Percentiles rank a stretch among this genome's conserved stretches.
Evolutionary conservation across 2,888 invertebrate genomes (phyloP).

Genomic region (Drosophila emarginata): DNA sequence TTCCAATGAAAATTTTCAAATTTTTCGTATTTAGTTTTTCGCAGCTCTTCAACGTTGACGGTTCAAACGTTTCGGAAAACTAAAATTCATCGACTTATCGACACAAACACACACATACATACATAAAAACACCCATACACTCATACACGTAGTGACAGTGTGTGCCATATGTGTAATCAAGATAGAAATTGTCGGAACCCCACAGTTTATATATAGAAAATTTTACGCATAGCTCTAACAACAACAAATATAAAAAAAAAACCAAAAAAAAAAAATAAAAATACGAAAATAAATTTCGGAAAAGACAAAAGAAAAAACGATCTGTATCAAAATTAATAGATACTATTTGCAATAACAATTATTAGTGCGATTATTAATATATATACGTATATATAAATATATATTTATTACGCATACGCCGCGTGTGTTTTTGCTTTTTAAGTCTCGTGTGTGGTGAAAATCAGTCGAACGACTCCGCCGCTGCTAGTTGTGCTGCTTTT

Average conservation of each 20-base stretch:
- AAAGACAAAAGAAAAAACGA: constrained; percentile 37
- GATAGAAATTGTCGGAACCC: constrained; percentile 49
- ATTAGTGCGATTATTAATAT: constrained; percentile 27
- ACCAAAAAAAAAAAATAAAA: constrained; percentile 63
- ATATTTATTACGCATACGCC: constrained; percentile 60
- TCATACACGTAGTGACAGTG: constrained; percentile 42
- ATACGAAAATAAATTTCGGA: constrained; percentile 54
- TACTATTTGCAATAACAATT: constrained; percentile 24
- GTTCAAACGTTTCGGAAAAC: constrained; percentile 54
- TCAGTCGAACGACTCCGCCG: constrained; percentile 24
- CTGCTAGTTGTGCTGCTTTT: constrained; percentile 15
- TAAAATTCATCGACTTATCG: constrained; percentile 36
- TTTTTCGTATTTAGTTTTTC: constrained; percentile 67
- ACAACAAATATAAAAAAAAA: constrained; percentile 53
- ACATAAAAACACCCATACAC: constrained; percentile 19
- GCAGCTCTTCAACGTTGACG: constrained; percentile 78
- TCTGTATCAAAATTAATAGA: constrained; percentile 24
- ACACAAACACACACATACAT: constrained; percentile 20
- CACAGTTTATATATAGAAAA: constrained; percentile 80
- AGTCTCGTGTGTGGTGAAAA: constrained; percentile 36
- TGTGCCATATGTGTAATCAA: constrained; percentile 73
- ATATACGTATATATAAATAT: constrained; percentile 43
- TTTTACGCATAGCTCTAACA: constrained; percentile 76
- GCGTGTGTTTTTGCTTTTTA: constrained; percentile 38
- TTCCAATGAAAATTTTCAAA: constrained; percentile 31